Evolutionary conservation across 2,113 vertebrate species (phyloP).

Genomic region (Actinemys pallida): DNA sequence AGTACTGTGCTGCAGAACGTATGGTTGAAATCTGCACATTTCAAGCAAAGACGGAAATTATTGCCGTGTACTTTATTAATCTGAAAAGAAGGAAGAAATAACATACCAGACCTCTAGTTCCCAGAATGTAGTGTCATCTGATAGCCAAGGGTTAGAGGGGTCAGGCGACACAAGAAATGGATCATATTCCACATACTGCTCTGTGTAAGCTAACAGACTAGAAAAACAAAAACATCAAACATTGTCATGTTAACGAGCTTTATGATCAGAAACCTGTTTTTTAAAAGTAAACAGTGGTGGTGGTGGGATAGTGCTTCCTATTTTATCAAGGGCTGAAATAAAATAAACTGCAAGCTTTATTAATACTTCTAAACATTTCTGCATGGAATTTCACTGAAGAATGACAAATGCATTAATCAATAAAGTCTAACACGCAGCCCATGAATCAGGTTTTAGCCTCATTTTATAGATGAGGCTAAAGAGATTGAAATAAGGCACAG

Average conservation of each 20-base stretch:
- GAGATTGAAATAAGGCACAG: background rate
- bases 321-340: background rate
- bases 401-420: background rate
- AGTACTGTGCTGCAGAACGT: background rate
- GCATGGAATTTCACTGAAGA: background rate
- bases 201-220: conserved; percentile 93
- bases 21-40: background rate
- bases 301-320: background rate
- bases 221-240: conserved; percentile 52
- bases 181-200: conserved; percentile 98
- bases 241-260: background rate
- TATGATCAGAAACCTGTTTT: background rate
- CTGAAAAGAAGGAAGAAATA: conserved; percentile 6
- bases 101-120: conserved; percentile 93
- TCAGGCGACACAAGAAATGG: conserved; percentile 93
- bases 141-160: conserved; percentile 95
- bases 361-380: background rate
- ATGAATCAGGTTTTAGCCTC: background rate
- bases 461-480: background rate
- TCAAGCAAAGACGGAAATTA: background rate
- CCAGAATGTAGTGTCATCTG: conserved; percentile 94
- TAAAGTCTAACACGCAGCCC: background rate
- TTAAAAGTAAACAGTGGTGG: background rate
- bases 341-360: background rate
- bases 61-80: background rate